Evolutionary conservation across 2,797 vertebrate species (phyloP).

Genomic region (Petrocephalus schoutedeni): DNA sequence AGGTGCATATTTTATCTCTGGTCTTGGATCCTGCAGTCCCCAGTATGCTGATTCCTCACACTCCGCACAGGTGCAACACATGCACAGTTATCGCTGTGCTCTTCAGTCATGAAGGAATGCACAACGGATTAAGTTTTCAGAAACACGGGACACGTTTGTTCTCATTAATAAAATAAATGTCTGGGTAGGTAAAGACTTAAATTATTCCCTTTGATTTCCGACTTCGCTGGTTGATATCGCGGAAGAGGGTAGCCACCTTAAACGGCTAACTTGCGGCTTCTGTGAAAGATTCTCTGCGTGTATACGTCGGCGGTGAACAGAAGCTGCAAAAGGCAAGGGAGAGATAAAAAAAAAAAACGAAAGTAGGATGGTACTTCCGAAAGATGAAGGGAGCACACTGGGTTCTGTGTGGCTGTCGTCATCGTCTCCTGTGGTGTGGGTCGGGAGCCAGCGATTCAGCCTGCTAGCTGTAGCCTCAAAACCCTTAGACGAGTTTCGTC

Average conservation of each 20-base stretch:
- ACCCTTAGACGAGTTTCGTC: background rate
- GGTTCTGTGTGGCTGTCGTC: background rate
- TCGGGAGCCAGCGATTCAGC: background rate
- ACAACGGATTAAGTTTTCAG: background rate
- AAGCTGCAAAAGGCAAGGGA: background rate
- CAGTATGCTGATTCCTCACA: background rate
- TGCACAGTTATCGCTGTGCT: background rate
- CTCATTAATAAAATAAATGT: background rate
- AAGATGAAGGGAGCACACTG: background rate
- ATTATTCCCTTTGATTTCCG: slow-evolving; percentile 1
- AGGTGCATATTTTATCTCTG: background rate
- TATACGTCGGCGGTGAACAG: background rate
- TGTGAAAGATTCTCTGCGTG: background rate
- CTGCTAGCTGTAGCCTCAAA: too few species aligned
- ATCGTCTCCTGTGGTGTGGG: background rate
- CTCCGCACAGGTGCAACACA: background rate
- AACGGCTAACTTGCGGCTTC: background rate
- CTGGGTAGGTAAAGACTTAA: background rate
- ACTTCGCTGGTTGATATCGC: background rate
- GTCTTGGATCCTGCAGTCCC: background rate
- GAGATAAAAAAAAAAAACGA: background rate
- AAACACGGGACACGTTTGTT: background rate
- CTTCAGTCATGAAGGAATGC: background rate
- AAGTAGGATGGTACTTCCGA: background rate
- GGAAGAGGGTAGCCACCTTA: background rate